These are phyloP conservation scores for Furnarius figulus DNA, from an alignment of 2,113 vertebrate genomes.

Conservation along the genomic window DNA sequence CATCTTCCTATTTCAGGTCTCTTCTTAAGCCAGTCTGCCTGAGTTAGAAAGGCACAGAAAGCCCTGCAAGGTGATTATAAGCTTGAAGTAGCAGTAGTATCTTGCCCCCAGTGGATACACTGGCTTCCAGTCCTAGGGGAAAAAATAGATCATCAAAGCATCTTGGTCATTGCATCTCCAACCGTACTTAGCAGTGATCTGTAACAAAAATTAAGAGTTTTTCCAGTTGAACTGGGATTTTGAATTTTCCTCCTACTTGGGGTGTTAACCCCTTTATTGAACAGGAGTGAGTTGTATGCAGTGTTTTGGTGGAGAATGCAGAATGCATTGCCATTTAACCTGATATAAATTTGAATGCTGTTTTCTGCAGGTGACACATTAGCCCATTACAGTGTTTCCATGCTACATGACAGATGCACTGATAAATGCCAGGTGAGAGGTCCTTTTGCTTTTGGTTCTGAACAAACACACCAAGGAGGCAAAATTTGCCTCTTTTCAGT, in stretches of 20 bases:
- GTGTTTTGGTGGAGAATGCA: background rate
- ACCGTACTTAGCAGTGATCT: background rate
- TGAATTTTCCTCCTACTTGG: background rate
- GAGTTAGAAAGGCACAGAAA: background rate
- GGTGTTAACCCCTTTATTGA: background rate
- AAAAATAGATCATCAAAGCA: background rate
- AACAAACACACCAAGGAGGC: background rate
- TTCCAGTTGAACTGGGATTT: background rate
- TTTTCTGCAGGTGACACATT: background rate
- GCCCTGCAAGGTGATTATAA: background rate
- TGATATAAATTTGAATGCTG: background rate
- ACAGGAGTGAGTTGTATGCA: background rate
- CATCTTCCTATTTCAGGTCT: background rate
- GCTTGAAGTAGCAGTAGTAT: background rate
- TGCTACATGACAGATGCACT: background rate
- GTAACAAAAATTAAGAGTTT: background rate
- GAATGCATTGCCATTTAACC: background rate
- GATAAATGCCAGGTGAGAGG: accelerated
- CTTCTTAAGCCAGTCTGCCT: background rate
- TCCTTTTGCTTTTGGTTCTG: background rate
- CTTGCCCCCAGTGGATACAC: background rate
- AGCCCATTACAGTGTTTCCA: accelerated
- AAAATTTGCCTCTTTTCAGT: background rate
- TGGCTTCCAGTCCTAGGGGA: background rate
- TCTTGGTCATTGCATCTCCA: background rate